These are phyloP conservation scores for Leptinotarsa undecemlineata DNA, from an alignment of 1,140 invertebrate genomes.

Conservation along the genomic window DNA sequence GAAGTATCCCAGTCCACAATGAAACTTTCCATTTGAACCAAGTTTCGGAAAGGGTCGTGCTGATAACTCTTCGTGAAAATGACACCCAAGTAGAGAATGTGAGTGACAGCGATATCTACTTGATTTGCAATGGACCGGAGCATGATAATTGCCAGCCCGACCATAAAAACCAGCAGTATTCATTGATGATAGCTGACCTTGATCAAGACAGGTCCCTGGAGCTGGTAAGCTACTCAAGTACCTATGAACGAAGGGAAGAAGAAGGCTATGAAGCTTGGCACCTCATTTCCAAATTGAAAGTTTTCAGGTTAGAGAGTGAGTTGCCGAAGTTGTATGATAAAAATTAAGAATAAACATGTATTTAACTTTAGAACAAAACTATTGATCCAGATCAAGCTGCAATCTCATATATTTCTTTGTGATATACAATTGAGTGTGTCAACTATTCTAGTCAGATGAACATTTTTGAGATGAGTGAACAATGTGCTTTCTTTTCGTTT, in stretches of 20 bases:
- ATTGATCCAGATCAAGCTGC: not conserved
- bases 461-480: no score
- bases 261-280: conserved; percentile 56
- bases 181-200: conserved; percentile 71
- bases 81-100: conserved; percentile 69
- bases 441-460: no score
- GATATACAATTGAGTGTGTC: not conserved
- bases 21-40: conserved; percentile 39
- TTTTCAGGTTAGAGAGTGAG: conserved; percentile 69
- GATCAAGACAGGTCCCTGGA: conserved; percentile 74
- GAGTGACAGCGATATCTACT: conserved; percentile 71
- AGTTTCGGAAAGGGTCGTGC: conserved; percentile 71
- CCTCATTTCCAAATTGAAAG: conserved; percentile 65
- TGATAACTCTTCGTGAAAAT: conserved; percentile 74
- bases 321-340: conserved; percentile 62
- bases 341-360: not conserved
- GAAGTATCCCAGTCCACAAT: conserved; percentile 33
- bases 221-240: conserved; percentile 73
- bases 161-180: conserved; percentile 69
- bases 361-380: not conserved
- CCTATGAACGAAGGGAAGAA: conserved; percentile 60
- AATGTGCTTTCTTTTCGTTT: no score
- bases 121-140: conserved; percentile 65
- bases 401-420: not conserved
- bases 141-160: conserved; percentile 71